Evolutionary conservation across 2,888 invertebrate genomes (phyloP).

Genomic region (Buathra laborator): DNA sequence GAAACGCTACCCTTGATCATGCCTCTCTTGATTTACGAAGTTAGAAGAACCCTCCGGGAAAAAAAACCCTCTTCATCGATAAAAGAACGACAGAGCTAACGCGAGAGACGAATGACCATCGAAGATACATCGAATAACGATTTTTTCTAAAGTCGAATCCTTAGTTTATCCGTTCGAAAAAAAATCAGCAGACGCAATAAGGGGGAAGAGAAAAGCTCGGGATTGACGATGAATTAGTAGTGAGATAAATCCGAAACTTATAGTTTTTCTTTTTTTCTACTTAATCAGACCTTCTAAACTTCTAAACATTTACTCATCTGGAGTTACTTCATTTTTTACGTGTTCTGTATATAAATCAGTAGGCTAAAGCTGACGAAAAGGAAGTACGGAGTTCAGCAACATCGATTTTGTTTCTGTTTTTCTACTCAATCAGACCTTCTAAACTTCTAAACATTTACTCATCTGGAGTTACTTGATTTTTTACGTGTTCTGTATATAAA

Average conservation of each 20-base stretch:
- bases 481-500: too few relatives aligned
- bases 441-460: too few relatives aligned
- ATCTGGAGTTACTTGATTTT: too few relatives aligned
- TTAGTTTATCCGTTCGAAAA: not conserved
- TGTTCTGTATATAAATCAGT: too few relatives aligned
- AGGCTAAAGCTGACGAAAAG: too few relatives aligned
- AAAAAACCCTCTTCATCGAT: conserved; percentile 22
- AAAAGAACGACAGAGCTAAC: not conserved
- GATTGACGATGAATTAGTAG: not conserved
- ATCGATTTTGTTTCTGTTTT: too few relatives aligned
- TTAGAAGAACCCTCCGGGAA: not conserved
- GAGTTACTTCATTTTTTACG: too few relatives aligned
- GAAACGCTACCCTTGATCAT: conserved; percentile 10
- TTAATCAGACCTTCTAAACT: not conserved
- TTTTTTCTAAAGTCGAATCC: not conserved
- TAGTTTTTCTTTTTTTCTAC: not conserved
- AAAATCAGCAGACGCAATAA: conserved; percentile 2
- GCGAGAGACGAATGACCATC: not conserved
- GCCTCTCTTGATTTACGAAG: conserved; percentile 25
- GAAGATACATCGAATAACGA: conserved; percentile 4
- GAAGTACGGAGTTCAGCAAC: too few relatives aligned
- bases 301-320: not conserved
- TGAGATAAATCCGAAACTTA: not conserved
- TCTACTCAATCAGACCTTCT: too few relatives aligned
- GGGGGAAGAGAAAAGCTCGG: not conserved